Evolutionary conservation across 2,797 vertebrate species (phyloP).

Genomic region (Parauchenoglanis punctatus): DNA sequence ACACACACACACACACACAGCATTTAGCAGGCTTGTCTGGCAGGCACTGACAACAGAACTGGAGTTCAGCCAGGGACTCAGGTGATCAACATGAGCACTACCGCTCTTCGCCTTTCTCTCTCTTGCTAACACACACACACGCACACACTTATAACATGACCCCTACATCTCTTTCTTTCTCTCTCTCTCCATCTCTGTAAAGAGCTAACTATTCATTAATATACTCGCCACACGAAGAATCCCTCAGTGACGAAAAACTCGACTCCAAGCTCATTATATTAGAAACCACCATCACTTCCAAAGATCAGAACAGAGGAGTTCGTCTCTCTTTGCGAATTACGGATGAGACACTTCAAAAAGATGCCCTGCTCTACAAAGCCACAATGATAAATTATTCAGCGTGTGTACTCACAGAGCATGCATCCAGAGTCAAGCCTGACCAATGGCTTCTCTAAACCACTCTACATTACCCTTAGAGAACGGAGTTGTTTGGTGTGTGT

Average conservation of each 20-base stretch:
- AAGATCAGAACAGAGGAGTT: constrained; percentile 16
- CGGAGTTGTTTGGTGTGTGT: neutral
- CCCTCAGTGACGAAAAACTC: neutral
- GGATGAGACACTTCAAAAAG: constrained; percentile 55
- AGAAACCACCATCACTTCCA: neutral
- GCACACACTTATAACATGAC: constrained; percentile 24
- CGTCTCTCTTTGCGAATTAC: constrained; percentile 51
- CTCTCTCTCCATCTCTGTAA: neutral
- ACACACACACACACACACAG: constrained; percentile 20
- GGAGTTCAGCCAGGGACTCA: constrained; percentile 18
- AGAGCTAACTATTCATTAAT: neutral
- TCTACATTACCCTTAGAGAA: neutral
- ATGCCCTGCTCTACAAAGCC: constrained; percentile 43
- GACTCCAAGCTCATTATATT: neutral
- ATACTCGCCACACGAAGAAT: neutral
- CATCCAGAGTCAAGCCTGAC: constrained; percentile 29
- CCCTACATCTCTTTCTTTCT: neutral
- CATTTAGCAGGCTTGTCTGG: neutral
- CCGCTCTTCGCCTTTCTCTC: neutral
- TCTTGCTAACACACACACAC: constrained; percentile 23
- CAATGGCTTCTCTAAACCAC: neutral
- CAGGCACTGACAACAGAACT: neutral
- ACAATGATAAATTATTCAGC: constrained; percentile 57
- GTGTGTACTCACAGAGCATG: constrained; percentile 38
- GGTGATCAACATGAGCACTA: constrained; percentile 13